Evolutionary conservation across 2,797 vertebrate genomes (phyloP).

Genomic region (Periparus ater): DNA sequence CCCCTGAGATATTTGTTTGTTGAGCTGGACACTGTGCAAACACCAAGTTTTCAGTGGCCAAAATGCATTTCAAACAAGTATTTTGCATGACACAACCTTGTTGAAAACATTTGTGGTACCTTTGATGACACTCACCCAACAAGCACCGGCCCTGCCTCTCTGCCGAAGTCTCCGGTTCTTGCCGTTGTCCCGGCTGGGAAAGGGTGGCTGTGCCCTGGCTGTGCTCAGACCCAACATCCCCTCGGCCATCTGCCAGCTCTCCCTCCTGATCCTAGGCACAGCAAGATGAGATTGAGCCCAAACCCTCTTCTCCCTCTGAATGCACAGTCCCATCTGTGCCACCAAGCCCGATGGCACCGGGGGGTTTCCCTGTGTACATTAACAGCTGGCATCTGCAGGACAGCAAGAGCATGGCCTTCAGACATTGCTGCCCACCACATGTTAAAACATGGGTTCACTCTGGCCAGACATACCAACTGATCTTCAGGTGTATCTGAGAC

Average conservation of each 20-base stretch:
- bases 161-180: fast-evolving
- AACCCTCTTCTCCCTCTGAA: neutral
- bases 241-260: neutral
- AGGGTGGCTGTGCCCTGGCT: neutral
- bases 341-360: fast-evolving
- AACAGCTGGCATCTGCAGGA: neutral
- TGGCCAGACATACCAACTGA: neutral
- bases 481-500: neutral
- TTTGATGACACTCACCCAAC: neutral
- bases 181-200: fast-evolving
- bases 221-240: neutral
- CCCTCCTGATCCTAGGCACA: constrained; percentile 15
- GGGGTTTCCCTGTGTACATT: fast-evolving
- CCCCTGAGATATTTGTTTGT: neutral
- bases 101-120: neutral
- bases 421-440: neutral
- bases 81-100: neutral
- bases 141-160: neutral
- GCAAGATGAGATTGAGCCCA: neutral
- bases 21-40: neutral
- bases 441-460: neutral
- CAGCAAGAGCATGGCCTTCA: neutral
- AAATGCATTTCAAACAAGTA: neutral
- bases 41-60: neutral
- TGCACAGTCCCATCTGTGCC: neutral